Evolutionary conservation across 1,140 invertebrate genomes (phyloP).

Genomic region (Brachionus asplanchnoidis): DNA sequence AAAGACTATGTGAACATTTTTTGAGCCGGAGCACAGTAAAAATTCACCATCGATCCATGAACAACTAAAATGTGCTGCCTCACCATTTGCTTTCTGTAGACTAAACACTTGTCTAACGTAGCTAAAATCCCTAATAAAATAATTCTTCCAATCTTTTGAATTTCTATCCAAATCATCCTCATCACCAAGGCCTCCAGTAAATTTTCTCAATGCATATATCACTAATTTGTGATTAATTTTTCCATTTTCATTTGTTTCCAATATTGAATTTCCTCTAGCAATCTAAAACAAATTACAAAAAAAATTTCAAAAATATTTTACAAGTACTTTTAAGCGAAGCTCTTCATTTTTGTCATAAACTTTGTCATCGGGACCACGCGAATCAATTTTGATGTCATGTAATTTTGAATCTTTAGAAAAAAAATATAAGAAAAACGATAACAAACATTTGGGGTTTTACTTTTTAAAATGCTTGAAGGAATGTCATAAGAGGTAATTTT

Average conservation of each 20-base stretch:
- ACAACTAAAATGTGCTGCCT: constrained; percentile 59
- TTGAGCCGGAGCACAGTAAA: constrained; percentile 57
- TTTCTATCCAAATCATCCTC: constrained; percentile 54
- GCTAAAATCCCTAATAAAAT: constrained; percentile 55
- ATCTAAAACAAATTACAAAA: constrained; percentile 47
- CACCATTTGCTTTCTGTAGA: constrained; percentile 60
- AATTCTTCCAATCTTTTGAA: constrained; percentile 51
- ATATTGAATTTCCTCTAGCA: constrained; percentile 57
- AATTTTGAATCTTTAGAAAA: constrained; percentile 44
- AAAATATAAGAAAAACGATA: neutral
- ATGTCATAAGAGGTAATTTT: neutral
- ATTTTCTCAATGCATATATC: constrained; percentile 59
- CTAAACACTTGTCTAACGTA: constrained; percentile 50
- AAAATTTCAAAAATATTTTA: neutral
- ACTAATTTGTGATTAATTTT: constrained; percentile 49
- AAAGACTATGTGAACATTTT: constrained; percentile 60
- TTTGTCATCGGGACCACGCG: constrained; percentile 51
- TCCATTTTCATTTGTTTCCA: constrained; percentile 48
- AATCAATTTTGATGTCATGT: constrained; percentile 51
- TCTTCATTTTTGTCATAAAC: constrained; percentile 51
- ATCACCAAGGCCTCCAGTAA: constrained; percentile 61
- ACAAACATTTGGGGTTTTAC: neutral
- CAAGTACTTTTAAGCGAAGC: constrained; percentile 49
- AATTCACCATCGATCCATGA: constrained; percentile 50
- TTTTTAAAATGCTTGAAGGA: neutral